These are phyloP conservation scores for Drosophila orena DNA, from an alignment of 1,140 invertebrate species.

Conservation along the genomic window DNA sequence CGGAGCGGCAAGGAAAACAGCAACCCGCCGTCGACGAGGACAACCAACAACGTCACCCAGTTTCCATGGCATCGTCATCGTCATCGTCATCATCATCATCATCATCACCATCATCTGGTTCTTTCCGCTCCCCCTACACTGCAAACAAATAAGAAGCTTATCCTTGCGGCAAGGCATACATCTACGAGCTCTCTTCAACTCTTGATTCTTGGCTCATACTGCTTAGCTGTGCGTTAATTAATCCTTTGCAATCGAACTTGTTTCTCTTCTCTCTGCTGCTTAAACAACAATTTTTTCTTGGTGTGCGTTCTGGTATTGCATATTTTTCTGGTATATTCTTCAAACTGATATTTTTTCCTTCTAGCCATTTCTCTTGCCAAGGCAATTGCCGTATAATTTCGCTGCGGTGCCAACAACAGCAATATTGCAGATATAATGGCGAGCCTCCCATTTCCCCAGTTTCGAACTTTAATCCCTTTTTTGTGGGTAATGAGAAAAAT, in stretches of 20 bases:
- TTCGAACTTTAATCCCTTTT: not conserved
- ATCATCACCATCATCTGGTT: conserved; percentile 21
- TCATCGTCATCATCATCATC: conserved; percentile 18
- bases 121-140: not conserved
- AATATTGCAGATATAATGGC: not conserved
- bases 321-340: no score
- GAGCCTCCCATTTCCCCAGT: not conserved
- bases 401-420: conserved; percentile 33
- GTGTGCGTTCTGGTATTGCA: no score
- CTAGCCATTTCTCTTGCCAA: not conserved
- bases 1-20: conserved; percentile 46
- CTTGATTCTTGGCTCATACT: not conserved
- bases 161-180: not conserved
- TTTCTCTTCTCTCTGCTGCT: no score
- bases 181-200: not conserved
- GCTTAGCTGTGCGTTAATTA: no score
- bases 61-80: conserved; percentile 64
- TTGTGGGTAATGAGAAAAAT: not conserved
- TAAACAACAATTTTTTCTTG: no score
- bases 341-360: conserved; percentile 6
- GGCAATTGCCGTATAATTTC: conserved; percentile 48
- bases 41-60: conserved; percentile 72
- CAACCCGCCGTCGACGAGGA: conserved; percentile 15
- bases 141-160: not conserved
- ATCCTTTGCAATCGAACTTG: no score